These are phyloP conservation scores for Bombus haemorrhoidalis DNA, from an alignment of 1,140 invertebrate genomes.

Conservation along the genomic window DNA sequence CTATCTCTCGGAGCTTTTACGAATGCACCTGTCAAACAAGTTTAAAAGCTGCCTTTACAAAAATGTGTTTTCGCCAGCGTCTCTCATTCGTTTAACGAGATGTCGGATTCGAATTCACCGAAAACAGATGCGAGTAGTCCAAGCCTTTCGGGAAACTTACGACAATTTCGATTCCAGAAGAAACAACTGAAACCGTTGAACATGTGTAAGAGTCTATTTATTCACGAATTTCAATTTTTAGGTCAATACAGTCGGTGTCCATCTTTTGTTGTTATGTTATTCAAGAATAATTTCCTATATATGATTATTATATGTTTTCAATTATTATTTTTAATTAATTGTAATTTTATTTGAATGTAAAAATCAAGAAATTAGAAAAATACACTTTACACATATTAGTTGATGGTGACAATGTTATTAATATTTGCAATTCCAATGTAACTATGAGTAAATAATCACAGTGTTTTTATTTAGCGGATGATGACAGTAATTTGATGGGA, in stretches of 20 bases:
- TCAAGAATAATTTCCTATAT: neutral
- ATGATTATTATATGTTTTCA: neutral
- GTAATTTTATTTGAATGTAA: neutral
- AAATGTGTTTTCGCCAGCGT: conserved; percentile 60
- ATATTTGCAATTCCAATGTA: neutral
- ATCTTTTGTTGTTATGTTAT: conserved; percentile 31
- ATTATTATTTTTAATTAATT: neutral
- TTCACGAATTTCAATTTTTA: neutral
- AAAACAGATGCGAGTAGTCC: conserved; percentile 71
- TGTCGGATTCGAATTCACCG: conserved; percentile 75
- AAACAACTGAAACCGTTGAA: conserved; percentile 71
- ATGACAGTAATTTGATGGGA: conserved; percentile 74
- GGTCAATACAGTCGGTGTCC: conserved; percentile 20
- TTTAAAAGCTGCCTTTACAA: conserved; percentile 55
- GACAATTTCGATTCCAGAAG: conserved; percentile 79
- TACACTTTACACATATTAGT: neutral
- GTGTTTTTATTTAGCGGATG: conserved; percentile 69
- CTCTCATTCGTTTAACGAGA: conserved; percentile 66
- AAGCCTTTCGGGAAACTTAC: conserved; percentile 70
- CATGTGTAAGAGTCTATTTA: conserved; percentile 74
- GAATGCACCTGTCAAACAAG: conserved; percentile 63
- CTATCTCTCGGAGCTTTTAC: conserved; percentile 37
- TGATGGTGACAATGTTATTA: neutral
- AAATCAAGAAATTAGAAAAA: neutral
- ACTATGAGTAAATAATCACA: conserved; percentile 11